phyloP scores from a whole-genome alignment of 2,113 vertebrate genomes.

The Gambusia affinis region DNA sequence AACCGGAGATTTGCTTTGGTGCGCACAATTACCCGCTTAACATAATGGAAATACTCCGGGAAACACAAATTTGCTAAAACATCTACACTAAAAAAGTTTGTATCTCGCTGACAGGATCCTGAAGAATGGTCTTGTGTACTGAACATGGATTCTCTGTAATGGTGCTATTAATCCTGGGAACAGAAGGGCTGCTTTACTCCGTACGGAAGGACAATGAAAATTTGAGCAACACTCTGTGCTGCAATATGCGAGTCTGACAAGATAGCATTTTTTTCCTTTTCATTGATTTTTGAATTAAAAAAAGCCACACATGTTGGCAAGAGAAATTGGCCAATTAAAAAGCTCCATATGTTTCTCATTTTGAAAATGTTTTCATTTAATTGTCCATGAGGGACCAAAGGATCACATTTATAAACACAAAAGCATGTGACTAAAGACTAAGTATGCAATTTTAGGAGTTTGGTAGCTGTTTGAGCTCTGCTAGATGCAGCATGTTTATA shows the following conservation, averaged over 20 bases:
- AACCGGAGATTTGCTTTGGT: constrained; percentile 30
- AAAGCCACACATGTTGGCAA: constrained; percentile 72
- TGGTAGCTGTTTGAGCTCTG: not conserved
- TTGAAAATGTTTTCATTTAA: constrained; percentile 79
- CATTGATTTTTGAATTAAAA: constrained; percentile 63
- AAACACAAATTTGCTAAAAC: constrained; percentile 43
- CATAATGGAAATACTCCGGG: constrained; percentile 46
- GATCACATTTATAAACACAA: constrained; percentile 49
- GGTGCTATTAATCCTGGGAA: constrained; percentile 78
- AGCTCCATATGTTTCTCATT: constrained; percentile 82
- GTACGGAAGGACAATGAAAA: constrained; percentile 69
- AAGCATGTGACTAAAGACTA: constrained; percentile 35
- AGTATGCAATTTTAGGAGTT: constrained; percentile 1
- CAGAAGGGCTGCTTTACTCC: constrained; percentile 76
- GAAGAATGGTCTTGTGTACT: constrained; percentile 42
- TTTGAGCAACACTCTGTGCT: constrained; percentile 64
- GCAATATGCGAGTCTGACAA: constrained; percentile 68
- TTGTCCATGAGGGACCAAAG: constrained; percentile 72
- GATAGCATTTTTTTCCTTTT: constrained; percentile 52
- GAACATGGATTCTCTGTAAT: constrained; percentile 72
- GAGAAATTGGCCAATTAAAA: constrained; percentile 83
- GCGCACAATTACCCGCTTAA: constrained; percentile 53
- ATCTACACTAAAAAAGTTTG: constrained; percentile 22
- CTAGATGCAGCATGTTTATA: constrained; percentile 1
- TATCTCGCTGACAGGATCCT: constrained; percentile 50